Conservation (phyloP, 2,113 vertebrate species). For the Alexandromys fortis region DNA sequence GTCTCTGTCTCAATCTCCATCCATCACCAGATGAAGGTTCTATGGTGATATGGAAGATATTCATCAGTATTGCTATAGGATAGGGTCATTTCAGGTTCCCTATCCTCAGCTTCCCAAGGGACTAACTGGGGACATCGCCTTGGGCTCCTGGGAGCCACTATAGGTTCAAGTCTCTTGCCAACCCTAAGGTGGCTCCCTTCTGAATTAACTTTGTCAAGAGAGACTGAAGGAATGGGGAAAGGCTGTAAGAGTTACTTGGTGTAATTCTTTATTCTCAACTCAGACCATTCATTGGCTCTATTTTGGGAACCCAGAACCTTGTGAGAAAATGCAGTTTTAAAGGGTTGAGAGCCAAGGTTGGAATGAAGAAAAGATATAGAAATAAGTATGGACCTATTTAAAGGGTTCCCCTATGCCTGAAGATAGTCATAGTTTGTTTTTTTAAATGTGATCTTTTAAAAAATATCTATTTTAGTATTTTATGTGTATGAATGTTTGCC, state of each 20-base stretch:
- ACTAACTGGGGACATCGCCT: too few species aligned
- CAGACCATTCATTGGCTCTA: background rate
- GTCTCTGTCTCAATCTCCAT: too few species aligned
- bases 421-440: background rate
- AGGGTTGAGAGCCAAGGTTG: slow-evolving; percentile 11
- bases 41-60: too few species aligned
- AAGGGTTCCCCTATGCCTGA: background rate
- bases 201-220: slow-evolving; percentile 30
- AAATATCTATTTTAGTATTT: background rate
- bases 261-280: background rate
- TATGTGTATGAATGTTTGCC: background rate
- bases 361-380: background rate
- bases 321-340: slow-evolving; percentile 1
- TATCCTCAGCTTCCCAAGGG: too few species aligned
- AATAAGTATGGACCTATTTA: background rate
- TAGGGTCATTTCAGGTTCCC: too few species aligned
- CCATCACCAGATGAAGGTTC: too few species aligned
- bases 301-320: background rate
- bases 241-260: background rate
- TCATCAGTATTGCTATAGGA: too few species aligned
- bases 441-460: background rate
- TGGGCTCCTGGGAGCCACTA: too few species aligned
- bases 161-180: too few species aligned
- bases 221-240: slow-evolving; percentile 6
- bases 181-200: background rate